Base-by-base conservation (phyloP, 2,113 vertebrate genomes). In the Poicephalus meyeri region DNA sequence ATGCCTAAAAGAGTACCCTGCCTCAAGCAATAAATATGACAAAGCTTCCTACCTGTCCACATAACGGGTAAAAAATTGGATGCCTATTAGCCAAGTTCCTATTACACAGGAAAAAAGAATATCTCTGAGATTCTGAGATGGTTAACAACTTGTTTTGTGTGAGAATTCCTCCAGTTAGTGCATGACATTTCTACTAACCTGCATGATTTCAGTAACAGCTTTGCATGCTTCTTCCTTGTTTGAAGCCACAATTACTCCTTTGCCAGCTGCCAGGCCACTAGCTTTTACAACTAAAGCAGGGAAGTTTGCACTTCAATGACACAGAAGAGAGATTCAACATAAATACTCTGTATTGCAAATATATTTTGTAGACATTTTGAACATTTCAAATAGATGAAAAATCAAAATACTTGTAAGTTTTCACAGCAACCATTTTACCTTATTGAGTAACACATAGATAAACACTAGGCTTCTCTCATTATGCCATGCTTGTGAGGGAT, bases 261-360 rank as follows among this genome's bases (percentile, higher is more conserved):
- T 99, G 72, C 99, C 99, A 60, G 99, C 99, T 12, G 99, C 99
- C 93, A 99, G 97, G 25, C 99, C 99, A 37, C 99, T 99, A 60
- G 99, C 99, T 97, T 99, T 99, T 89, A 99, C 99, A 73, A 99
- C 99, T 86, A 99, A 94, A 28, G 99, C 99, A 7, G 99, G 99
- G 84, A 99, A 99, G 76, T 98, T 97, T 7, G 99, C 98, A 66
- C 99, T 99, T 94, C 41, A 78, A 93, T 88, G 69, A 92, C 7
- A 93, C 42, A 91, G 35, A 44, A 87, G 76, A 89, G 13, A 89
- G 26, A 95, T n/a, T 82, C 44, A 79, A 10, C 61, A 79, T 13
- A 35, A 92, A 85, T 58, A 50, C 33, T 7, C 37, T 37, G 26
- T 20, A 61, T 28, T 52, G n/a, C 80, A 89, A 25, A 42, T 42